These are phyloP conservation scores for Yponomeuta evonymella DNA, from an alignment of 2,888 invertebrate genomes.

Conservation along the genomic window DNA sequence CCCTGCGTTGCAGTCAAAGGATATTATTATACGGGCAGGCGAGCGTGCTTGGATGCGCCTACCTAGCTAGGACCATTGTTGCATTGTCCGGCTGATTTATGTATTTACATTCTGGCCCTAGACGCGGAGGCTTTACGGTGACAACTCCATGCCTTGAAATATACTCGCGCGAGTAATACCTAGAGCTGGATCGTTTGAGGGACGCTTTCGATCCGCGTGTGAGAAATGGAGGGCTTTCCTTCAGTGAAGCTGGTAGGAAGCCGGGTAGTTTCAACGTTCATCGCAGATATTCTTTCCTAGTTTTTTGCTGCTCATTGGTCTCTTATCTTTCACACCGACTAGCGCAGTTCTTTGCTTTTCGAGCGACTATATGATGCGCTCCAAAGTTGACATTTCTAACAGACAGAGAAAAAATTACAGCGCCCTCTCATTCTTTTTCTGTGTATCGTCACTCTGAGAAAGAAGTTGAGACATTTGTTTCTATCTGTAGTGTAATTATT, in stretches of 20 bases:
- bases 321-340: too few relatives aligned
- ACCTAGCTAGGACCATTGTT: constrained; percentile 9
- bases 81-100: constrained; percentile 15
- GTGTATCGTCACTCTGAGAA: too few relatives aligned
- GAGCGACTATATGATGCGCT: too few relatives aligned
- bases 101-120: constrained; percentile 1
- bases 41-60: constrained; percentile 2
- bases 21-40: constrained; percentile 7
- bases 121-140: constrained; percentile 12
- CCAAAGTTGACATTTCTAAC: too few relatives aligned
- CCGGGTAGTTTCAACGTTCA: not conserved
- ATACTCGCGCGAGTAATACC: not conserved
- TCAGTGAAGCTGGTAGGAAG: not conserved
- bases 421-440: too few relatives aligned
- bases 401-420: too few relatives aligned
- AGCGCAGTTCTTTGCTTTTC: too few relatives aligned
- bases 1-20: not conserved
- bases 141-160: constrained; percentile 11
- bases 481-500: too few relatives aligned
- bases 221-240: not conserved
- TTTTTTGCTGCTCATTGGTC: too few relatives aligned
- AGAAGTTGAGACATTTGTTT: too few relatives aligned
- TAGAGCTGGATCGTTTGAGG: not conserved
- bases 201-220: not conserved
- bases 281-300: too few relatives aligned